Base-by-base conservation (phyloP, 2,888 invertebrate genomes). In the Dysmachus trigonus region DNA sequence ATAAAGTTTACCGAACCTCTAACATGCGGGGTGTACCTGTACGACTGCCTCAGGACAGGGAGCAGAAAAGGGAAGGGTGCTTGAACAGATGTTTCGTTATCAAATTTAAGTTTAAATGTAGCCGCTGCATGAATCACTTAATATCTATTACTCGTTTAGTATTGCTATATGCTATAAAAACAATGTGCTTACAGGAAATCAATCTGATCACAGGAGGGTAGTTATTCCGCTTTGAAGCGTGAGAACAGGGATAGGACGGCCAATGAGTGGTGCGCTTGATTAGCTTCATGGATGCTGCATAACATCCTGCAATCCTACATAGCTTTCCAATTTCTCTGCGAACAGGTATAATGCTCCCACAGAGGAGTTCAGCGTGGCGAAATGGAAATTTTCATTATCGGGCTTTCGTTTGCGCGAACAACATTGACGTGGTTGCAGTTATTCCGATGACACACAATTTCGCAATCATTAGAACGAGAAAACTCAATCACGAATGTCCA, bases 61-160 rank as follows among this genome's bases (percentile, higher is more conserved):
- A 27, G 18, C 4, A 41, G 22, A 10, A n/a, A 35, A 22, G 27
- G 18, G 41, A 35, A 7, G 38, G 1, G 10, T 76, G 22, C 38
- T 10, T 38, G 38, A 18, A 76, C 38, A 22, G 76, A 76, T 76
- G 41, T 41, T 76, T 76, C 76, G 13, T 76, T 38, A 76, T 41
- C 18, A 76, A 76, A 76, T 76, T 76, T 38, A 76, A 38, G 76
- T 76, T 76, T 76, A 76, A 41, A 41, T 76, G 38, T 41, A 27
- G 35, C 76, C 76, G 41, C 35, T 18, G 18, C 38, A 76, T 76
- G 38, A 76, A 41, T 35, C 76, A 76, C 22, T 76, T 38, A 76
- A 76, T 33, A 74, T 74, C 74, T 74, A 74, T 74, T 74, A 74
- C 35, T n/a, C 74, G 18, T 33, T 33, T 33, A 33, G 30, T n/a